Percentiles rank a stretch among this genome's conserved stretches.
phyloP scores from a whole-genome alignment of 2,797 vertebrate species.

The Triplophysa yarkandensis region DNA sequence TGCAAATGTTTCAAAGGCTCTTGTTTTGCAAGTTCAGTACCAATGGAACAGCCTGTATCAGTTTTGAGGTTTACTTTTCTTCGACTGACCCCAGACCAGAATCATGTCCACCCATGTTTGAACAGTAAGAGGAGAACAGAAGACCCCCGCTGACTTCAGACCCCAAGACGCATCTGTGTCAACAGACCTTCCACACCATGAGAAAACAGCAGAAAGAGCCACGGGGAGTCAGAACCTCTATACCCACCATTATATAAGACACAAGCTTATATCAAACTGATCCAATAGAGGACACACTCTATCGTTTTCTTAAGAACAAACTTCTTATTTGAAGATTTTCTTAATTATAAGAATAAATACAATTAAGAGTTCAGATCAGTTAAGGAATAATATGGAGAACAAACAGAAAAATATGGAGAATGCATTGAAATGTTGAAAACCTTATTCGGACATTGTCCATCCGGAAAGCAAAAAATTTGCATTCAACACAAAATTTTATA shows the following conservation, averaged over 20 bases:
- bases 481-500: too few species aligned
- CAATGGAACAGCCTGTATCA: neutral
- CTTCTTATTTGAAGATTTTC: too few species aligned
- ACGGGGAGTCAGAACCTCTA: conserved; percentile 1
- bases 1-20: too few species aligned
- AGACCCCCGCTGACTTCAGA: conserved; percentile 48
- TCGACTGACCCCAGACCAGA: conserved; percentile 41
- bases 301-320: too few species aligned
- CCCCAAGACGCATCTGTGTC: conserved; percentile 57
- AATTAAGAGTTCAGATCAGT: too few species aligned
- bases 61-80: conserved; percentile 35
- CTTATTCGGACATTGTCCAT: too few species aligned
- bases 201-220: conserved; percentile 37
- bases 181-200: conserved; percentile 45
- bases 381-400: too few species aligned
- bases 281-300: too few species aligned
- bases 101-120: conserved; percentile 43
- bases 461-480: too few species aligned
- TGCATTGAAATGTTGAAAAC: too few species aligned
- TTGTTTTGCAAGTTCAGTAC: neutral
- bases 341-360: too few species aligned
- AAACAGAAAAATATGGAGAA: too few species aligned
- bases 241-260: conserved; percentile 12
- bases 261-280: conserved; percentile 1
- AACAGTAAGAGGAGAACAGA: conserved; percentile 54